These are phyloP conservation scores for Iphiclides podalirius DNA, from an alignment of 2,888 invertebrate species.

Conservation along the genomic window DNA sequence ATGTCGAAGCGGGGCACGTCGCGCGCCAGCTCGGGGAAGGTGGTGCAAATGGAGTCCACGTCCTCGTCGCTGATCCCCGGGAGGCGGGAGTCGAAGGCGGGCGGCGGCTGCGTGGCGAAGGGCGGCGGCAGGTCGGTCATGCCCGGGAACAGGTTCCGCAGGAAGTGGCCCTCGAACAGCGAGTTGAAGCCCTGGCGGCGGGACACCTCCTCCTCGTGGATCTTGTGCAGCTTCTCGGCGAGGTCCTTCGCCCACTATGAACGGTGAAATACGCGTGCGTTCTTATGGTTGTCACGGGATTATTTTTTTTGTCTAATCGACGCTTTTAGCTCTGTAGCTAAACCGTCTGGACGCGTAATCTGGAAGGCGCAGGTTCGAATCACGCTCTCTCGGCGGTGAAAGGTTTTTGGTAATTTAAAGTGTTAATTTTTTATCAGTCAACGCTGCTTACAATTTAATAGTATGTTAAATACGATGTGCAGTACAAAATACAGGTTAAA, in stretches of 20 bases:
- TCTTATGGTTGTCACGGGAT: too few species aligned
- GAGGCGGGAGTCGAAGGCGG: constrained; percentile 86
- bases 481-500: too few species aligned
- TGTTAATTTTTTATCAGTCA: too few species aligned
- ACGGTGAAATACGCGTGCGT: constrained; percentile 4
- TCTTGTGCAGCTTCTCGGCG: constrained; percentile 87
- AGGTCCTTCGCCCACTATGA: constrained; percentile 90
- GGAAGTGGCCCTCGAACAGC: constrained; percentile 90
- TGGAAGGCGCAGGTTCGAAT: too few species aligned
- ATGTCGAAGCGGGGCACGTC: constrained; percentile 85
- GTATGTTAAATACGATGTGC: too few species aligned
- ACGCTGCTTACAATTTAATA: too few species aligned
- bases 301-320: too few species aligned
- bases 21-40: constrained; percentile 84
- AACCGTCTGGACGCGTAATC: too few species aligned
- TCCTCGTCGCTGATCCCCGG: constrained; percentile 83
- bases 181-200: constrained; percentile 88
- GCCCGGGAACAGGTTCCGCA: constrained; percentile 93
- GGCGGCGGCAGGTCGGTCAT: constrained; percentile 91
- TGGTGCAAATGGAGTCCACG: constrained; percentile 81
- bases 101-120: constrained; percentile 90
- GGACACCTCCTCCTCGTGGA: constrained; percentile 91
- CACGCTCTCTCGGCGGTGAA: too few species aligned
- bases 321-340: too few species aligned
- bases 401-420: too few species aligned